These are phyloP conservation scores for Pica pica DNA, from an alignment of 2,113 vertebrate species.

Conservation along the genomic window DNA sequence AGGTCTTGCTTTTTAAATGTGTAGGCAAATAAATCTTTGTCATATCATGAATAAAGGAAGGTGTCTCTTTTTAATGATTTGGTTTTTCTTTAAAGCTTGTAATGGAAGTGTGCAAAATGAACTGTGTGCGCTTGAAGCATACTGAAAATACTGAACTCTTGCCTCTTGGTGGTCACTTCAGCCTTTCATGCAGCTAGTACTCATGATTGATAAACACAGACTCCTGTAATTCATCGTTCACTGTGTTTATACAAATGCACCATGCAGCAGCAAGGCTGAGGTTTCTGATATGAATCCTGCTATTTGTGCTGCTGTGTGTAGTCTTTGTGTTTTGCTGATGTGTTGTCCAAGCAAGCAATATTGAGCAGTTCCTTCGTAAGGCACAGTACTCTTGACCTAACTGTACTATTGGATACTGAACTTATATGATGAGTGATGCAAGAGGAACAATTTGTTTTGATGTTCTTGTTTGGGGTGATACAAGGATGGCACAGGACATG, in stretches of 20 bases:
- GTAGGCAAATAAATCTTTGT: not conserved
- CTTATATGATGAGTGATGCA: rapidly evolving
- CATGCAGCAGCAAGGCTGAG: not conserved
- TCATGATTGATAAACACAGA: not conserved
- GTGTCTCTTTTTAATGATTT: not conserved
- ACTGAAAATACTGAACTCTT: not conserved
- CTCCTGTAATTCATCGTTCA: not conserved
- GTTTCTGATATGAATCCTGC: not conserved
- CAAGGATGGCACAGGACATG: not conserved
- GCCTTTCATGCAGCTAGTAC: not conserved
- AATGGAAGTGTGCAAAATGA: not conserved
- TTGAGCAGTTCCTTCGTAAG: not conserved
- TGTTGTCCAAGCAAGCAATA: not conserved
- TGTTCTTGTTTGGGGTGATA: not conserved
- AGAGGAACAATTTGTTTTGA: not conserved
- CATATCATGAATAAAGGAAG: not conserved
- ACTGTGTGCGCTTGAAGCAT: not conserved
- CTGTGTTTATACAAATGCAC: not conserved
- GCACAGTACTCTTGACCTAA: not conserved
- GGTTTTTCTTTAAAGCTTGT: not conserved
- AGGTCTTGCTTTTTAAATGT: not conserved
- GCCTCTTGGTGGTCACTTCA: not conserved
- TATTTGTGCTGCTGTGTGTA: not conserved
- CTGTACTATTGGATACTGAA: not conserved
- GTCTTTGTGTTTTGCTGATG: not conserved